Evolutionary conservation across 2,113 vertebrate genomes (phyloP), one percentile per base, ranked within the genome.

Genomic region (Nipponia nippon): DNA sequence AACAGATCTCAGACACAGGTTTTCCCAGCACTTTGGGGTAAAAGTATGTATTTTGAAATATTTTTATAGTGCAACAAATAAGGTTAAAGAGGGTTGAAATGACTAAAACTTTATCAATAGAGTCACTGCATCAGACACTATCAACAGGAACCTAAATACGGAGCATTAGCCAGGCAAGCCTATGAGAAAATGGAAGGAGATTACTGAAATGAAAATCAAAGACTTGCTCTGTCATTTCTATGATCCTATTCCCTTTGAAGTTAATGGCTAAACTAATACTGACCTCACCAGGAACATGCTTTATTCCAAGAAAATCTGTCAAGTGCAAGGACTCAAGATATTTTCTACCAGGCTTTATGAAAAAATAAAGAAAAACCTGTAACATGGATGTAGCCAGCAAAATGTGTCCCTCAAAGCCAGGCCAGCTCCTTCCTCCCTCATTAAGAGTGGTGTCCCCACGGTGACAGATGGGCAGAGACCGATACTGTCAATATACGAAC

Each of bases 251-350:
- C 50, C 83, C 93, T 96, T 95, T 97, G 96, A 97, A 97, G 93
- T 97, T 97, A 97, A 97, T 90, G 94, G 96, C 81, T 95, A 96
- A 96, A 96, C 84, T 95, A 95, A 95, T 91, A 93, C 91, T 95
- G 97, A 97, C 93, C 94, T 97, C 87, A 94, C 67, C 78, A 85
- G 75, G 94, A 96, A 83, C 91, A 88, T 8, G 73, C 71, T 94
- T 95, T 89, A 89, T 95, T 95, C 89, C 78, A 87, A 55, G 89
- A 83, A 94, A 91, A 95, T 89, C 89, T 87, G 89, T 87, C 89
- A 94, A 95, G 84, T 95, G 91, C 94, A 94, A 82, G 73, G 83
- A 84, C 67, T 96, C 81, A 62, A 93, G 93, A 42, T 90, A 91
- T 89, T 91, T 95, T 93, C 77, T 83, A 77, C 65, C 44, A 69